Conservation (phyloP, 2,888 invertebrate species). For the Danaus chrysippus region DNA sequence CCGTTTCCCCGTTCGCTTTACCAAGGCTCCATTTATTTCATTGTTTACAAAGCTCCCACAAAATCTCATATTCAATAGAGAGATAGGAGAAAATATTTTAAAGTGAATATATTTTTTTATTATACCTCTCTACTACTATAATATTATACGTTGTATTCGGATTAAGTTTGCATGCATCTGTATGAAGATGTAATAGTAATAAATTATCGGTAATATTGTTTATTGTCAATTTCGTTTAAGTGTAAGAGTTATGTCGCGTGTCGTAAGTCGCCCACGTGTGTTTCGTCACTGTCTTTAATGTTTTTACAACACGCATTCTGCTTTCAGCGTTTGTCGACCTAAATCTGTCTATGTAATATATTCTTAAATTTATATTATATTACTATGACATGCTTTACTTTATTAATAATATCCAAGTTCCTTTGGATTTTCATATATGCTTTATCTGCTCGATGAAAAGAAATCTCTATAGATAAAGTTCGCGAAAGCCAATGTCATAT, state of each 20-base stretch:
- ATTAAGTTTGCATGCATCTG: background rate
- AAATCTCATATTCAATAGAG: conserved; percentile 12
- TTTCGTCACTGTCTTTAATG: conserved; percentile 57
- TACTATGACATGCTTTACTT: background rate
- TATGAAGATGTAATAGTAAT: background rate
- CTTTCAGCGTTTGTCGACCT: conserved; percentile 41
- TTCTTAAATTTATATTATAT: conserved; percentile 10
- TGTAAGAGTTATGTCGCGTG: conserved; percentile 35
- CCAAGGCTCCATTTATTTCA: conserved; percentile 38
- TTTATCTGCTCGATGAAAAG: too few relatives aligned
- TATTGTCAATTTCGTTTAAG: conserved; percentile 23
- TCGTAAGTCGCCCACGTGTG: conserved; percentile 45
- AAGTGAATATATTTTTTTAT: background rate
- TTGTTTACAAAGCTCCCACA: conserved; percentile 25
- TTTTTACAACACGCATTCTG: conserved; percentile 53
- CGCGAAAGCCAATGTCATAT: too few relatives aligned
- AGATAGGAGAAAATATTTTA: background rate
- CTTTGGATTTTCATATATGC: too few relatives aligned
- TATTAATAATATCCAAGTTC: too few relatives aligned
- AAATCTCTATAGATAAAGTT: too few relatives aligned
- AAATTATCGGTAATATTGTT: background rate
- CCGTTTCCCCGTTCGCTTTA: conserved; percentile 41
- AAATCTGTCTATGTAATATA: conserved; percentile 27
- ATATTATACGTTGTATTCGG: background rate
- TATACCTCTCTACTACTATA: background rate